phyloP scores from a whole-genome alignment of 2,797 vertebrate species.

The Chloroceryle inda region DNA sequence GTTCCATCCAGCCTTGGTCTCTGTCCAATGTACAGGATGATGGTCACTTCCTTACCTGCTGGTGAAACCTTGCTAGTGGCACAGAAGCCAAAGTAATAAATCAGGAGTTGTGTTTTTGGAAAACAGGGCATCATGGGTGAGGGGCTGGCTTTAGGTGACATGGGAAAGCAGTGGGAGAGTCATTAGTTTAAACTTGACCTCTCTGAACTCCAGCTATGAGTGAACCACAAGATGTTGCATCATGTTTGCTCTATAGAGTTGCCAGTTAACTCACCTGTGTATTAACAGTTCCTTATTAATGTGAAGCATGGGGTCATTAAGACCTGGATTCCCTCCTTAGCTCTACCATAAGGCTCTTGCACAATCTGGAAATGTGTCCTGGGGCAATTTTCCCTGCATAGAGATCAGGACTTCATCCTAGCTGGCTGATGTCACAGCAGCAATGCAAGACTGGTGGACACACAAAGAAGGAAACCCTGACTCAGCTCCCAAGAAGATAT shows the following conservation, averaged over 20 bases:
- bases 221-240: not conserved
- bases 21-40: accelerated
- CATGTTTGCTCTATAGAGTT: not conserved
- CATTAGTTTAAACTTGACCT: not conserved
- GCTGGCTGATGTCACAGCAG: not conserved
- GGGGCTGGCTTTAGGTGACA: not conserved
- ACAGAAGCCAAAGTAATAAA: not conserved
- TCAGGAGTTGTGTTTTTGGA: not conserved
- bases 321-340: not conserved
- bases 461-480: accelerated
- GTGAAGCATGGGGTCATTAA: not conserved
- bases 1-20: not conserved
- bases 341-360: not conserved
- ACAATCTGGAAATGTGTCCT: not conserved
- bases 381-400: not conserved
- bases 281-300: not conserved
- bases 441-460: not conserved
- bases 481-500: not conserved
- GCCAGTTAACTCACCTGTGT: not conserved
- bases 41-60: accelerated
- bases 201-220: not conserved
- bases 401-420: not conserved
- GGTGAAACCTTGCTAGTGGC: not conserved
- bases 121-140: accelerated
- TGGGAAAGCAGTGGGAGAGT: not conserved